phyloP scores from a whole-genome alignment of 30 jellyfish, hydroid and myxozoan species.

The Cassiopea xamachana region DNA sequence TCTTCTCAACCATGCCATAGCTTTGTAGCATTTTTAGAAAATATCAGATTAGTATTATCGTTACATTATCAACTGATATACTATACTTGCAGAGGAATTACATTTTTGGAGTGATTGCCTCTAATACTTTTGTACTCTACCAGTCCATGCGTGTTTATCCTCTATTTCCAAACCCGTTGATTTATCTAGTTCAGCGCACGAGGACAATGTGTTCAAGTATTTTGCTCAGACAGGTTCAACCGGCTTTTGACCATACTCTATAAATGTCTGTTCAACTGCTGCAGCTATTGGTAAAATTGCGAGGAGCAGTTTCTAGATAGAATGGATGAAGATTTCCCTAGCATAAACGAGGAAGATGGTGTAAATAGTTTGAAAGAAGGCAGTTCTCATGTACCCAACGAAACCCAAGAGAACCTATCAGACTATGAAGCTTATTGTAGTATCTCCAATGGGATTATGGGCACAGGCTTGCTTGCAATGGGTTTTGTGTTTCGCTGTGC shows the following conservation, averaged over 20 bases:
- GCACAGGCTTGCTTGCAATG: slow-evolving; percentile 79
- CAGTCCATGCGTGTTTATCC: not conserved
- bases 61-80: no score
- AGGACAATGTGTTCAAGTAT: slow-evolving; percentile 22
- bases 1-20: no score
- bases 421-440: slow-evolving; percentile 64
- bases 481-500: slow-evolving; percentile 72
- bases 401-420: slow-evolving; percentile 40
- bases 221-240: slow-evolving; percentile 4
- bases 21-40: no score
- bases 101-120: not conserved
- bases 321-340: not conserved
- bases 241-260: not conserved
- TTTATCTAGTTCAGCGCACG: slow-evolving; percentile 11
- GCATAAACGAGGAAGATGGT: not conserved
- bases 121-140: not conserved
- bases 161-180: not conserved
- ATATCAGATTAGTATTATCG: no score
- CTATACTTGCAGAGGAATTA: not conserved
- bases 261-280: not conserved
- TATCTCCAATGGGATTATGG: slow-evolving; percentile 75
- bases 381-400: not conserved
- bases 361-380: not conserved
- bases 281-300: not conserved
- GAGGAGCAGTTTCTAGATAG: not conserved